phyloP scores from a whole-genome alignment of 2,797 vertebrate genomes.

The Synanceia verrucosa region DNA sequence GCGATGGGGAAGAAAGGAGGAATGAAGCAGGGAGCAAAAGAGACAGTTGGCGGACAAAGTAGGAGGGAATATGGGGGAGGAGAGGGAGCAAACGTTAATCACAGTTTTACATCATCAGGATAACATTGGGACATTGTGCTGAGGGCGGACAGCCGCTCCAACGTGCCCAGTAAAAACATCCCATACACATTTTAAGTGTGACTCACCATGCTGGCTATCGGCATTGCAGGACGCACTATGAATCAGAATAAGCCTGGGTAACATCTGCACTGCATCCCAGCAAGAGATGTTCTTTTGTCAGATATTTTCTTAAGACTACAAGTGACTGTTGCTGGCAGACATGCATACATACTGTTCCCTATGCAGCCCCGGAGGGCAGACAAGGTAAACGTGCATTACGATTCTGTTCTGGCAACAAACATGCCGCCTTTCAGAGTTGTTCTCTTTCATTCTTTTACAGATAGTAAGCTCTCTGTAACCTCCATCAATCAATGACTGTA shows the following conservation, averaged over 20 bases:
- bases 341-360: conserved; percentile 34
- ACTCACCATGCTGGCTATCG: conserved; percentile 58
- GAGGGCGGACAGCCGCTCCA: conserved; percentile 53
- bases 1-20: conserved; percentile 10
- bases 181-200: conserved; percentile 57
- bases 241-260: conserved; percentile 58
- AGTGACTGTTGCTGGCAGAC: conserved; percentile 62
- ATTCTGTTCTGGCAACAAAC: conserved; percentile 41
- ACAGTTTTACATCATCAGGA: conserved; percentile 71
- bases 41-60: conserved; percentile 47
- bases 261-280: conserved; percentile 56
- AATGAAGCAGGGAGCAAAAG: conserved; percentile 47
- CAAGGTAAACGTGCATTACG: conserved; percentile 56
- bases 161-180: conserved; percentile 53
- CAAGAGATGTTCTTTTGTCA: conserved; percentile 59
- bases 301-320: conserved; percentile 51
- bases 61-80: conserved; percentile 33
- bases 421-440: conserved; percentile 28
- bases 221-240: conserved; percentile 45
- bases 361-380: conserved; percentile 34
- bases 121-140: conserved; percentile 62
- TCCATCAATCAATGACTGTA: conserved; percentile 24
- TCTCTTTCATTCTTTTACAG: conserved; percentile 22
- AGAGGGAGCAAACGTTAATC: conserved; percentile 70
- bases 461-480: conserved; percentile 12